phyloP scores from a whole-genome alignment of 1,140 invertebrate genomes.

The Lerema accius region DNA sequence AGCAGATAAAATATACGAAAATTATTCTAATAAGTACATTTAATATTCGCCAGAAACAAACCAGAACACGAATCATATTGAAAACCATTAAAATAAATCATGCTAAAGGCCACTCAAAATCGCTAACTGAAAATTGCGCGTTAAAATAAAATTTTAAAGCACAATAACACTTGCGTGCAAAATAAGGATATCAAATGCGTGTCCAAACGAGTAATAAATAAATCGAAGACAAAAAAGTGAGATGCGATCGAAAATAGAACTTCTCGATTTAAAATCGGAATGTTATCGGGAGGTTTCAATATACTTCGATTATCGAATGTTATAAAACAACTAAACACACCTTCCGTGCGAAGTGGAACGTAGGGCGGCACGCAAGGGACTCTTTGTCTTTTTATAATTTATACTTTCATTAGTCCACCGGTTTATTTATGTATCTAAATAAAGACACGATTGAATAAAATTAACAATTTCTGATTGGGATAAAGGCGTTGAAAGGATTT shows the following conservation, averaged over 20 bases:
- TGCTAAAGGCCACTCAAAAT: no score
- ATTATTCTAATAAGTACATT: no score
- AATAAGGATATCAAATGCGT: slow-evolving; percentile 34
- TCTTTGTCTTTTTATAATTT: slow-evolving; percentile 43
- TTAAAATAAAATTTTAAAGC: neutral
- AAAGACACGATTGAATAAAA: slow-evolving; percentile 35
- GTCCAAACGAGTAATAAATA: slow-evolving; percentile 25
- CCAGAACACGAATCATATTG: no score
- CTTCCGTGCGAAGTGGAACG: slow-evolving; percentile 42
- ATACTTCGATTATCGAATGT: slow-evolving; percentile 44
- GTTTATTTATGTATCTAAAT: slow-evolving; percentile 38
- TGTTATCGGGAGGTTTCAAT: slow-evolving; percentile 34
- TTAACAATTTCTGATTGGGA: slow-evolving; percentile 32
- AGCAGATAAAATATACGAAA: no score
- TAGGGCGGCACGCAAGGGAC: slow-evolving; percentile 37
- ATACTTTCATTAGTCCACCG: slow-evolving; percentile 47
- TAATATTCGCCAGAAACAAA: no score
- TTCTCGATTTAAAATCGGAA: slow-evolving; percentile 36
- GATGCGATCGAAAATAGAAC: slow-evolving; percentile 34
- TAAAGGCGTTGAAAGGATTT: slow-evolving; percentile 19
- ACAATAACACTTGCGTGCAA: slow-evolving; percentile 20
- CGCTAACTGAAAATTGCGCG: no score
- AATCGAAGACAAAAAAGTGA: slow-evolving; percentile 6
- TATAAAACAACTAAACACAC: slow-evolving; percentile 37
- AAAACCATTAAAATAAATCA: neutral